Conservation (phyloP, 2,113 vertebrate species). For the Tursiops truncatus region DNA sequence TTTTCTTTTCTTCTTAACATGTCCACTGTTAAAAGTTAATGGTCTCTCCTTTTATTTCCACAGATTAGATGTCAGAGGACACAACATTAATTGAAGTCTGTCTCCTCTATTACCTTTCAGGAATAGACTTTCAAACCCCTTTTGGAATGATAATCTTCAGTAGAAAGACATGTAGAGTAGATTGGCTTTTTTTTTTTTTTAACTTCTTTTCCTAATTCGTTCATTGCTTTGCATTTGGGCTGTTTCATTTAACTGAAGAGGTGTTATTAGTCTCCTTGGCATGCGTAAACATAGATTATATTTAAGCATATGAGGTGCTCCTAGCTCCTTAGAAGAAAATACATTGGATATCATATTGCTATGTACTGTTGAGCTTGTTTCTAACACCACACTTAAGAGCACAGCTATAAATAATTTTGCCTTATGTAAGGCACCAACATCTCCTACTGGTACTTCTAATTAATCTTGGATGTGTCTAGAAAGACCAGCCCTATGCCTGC, state of each 20-base stretch:
- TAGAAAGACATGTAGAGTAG: constrained; percentile 60
- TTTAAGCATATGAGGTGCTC: neutral
- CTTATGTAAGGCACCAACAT: neutral
- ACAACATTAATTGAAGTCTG: constrained; percentile 80
- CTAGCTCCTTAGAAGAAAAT: constrained; percentile 37
- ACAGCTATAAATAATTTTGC: neutral
- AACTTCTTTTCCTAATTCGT: constrained; percentile 54
- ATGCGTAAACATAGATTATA: constrained; percentile 7
- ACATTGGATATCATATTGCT: neutral
- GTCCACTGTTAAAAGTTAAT: constrained; percentile 83
- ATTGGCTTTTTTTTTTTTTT: constrained; percentile 46
- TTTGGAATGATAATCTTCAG: constrained; percentile 73
- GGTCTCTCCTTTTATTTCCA: constrained; percentile 82
- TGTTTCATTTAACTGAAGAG: constrained; percentile 35
- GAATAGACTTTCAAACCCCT: constrained; percentile 77
- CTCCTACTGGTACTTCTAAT: neutral
- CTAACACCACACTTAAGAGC: neutral
- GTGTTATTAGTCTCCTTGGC: constrained; percentile 10
- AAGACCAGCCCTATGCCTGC: neutral
- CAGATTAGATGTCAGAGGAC: constrained; percentile 82
- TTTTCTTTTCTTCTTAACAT: constrained; percentile 65
- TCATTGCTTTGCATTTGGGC: constrained; percentile 43
- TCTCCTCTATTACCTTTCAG: constrained; percentile 77
- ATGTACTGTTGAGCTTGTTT: neutral
- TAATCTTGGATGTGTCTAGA: neutral